Percentiles rank a stretch among this genome's conserved stretches.
Evolutionary conservation across 2,888 invertebrate species (phyloP).

Genomic region (Cylindroiulus punctatus): DNA sequence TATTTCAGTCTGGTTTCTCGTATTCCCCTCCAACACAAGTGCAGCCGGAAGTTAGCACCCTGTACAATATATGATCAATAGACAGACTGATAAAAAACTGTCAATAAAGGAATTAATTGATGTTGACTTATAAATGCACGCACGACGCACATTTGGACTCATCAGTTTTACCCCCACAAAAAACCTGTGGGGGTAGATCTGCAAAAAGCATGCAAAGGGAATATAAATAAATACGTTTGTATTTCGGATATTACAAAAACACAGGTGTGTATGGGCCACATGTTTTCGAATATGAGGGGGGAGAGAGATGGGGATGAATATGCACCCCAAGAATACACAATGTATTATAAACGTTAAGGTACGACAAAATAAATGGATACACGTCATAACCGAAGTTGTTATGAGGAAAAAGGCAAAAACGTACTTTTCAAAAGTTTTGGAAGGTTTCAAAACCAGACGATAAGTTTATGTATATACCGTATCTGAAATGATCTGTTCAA

Average conservation of each 20-base stretch:
- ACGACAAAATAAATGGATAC: neutral
- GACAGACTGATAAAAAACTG: neutral
- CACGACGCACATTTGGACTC: neutral
- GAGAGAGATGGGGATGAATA: neutral
- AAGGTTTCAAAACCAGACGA: neutral
- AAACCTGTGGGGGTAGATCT: constrained; percentile 35
- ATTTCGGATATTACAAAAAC: constrained; percentile 34
- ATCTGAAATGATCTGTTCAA: neutral
- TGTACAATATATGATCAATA: neutral
- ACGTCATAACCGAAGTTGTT: neutral
- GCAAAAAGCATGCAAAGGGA: neutral
- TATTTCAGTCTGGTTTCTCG: too few relatives aligned
- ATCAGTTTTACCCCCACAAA: constrained; percentile 29
- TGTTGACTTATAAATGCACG: constrained; percentile 8
- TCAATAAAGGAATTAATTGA: constrained; percentile 30
- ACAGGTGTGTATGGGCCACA: constrained; percentile 29
- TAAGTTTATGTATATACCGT: neutral
- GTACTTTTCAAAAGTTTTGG: neutral
- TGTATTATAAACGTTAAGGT: neutral
- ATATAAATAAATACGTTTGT: constrained; percentile 28
- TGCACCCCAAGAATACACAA: neutral
- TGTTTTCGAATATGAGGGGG: constrained; percentile 11
- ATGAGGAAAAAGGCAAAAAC: neutral
- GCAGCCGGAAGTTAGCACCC: neutral
- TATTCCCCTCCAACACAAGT: neutral